Percentiles rank a stretch among this genome's conserved stretches.
phyloP scores from a whole-genome alignment of 2,888 invertebrate species.

The Caenorhabditis afra region DNA sequence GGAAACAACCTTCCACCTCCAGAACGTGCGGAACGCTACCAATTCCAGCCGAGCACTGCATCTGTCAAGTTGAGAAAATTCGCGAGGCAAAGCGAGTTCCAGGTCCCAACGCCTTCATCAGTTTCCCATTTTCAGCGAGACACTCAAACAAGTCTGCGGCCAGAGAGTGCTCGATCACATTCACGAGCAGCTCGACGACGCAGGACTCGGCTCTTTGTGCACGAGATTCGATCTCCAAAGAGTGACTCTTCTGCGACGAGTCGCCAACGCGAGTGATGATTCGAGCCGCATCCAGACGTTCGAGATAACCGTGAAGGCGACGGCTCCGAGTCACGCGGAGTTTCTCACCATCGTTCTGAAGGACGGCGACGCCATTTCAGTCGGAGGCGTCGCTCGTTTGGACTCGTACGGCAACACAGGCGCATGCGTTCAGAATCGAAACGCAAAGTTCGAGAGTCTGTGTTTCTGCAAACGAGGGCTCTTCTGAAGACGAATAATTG shows the following conservation, averaged over 20 bases:
- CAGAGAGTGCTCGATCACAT: conserved; percentile 7
- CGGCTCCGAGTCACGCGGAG: background rate
- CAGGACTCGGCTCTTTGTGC: background rate
- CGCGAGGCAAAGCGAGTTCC: background rate
- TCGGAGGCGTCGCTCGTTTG: background rate
- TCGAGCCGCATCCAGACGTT: background rate
- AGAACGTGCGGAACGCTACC: conserved; percentile 27
- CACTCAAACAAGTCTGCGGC: background rate
- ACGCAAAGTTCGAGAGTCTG: too few species aligned
- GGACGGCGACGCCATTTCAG: background rate
- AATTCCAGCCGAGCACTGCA: conserved; percentile 16
- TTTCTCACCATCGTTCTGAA: background rate
- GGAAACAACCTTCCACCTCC: conserved; percentile 2
- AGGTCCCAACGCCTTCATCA: background rate
- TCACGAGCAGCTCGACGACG: background rate
- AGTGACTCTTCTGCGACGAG: too few species aligned
- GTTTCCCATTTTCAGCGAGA: background rate
- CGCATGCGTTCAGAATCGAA: too few species aligned
- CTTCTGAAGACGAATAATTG: too few species aligned
- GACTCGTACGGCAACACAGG: background rate
- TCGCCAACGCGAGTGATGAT: background rate
- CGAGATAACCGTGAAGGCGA: background rate
- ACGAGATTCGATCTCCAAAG: background rate
- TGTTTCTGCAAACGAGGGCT: too few species aligned
- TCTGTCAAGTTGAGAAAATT: conserved; percentile 25